Evolutionary conservation across 2,888 invertebrate species (phyloP).

Genomic region (Masnerella sp.): DNA sequence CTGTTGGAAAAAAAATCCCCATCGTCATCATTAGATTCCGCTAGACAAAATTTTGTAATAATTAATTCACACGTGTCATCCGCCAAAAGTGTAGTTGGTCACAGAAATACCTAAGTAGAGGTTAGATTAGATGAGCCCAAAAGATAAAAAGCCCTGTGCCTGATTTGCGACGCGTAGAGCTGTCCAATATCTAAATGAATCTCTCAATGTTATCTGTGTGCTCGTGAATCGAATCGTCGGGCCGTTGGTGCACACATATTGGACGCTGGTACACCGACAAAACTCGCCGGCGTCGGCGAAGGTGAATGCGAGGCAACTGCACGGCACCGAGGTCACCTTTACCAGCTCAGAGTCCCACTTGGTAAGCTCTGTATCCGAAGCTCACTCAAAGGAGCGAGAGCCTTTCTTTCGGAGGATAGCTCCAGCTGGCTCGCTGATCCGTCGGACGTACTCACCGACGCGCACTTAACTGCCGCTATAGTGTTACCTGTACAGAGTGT

Average conservation of each 20-base stretch:
- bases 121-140: constrained; percentile 37
- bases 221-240: constrained; percentile 67
- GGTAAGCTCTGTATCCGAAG: constrained; percentile 77
- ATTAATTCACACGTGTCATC: constrained; percentile 43
- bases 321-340: constrained; percentile 80
- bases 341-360: constrained; percentile 81
- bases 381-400: constrained; percentile 63
- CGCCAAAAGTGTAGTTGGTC: constrained; percentile 31
- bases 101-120: constrained; percentile 28
- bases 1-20: too few relatives aligned
- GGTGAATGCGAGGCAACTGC: constrained; percentile 74
- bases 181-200: constrained; percentile 57
- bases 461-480: constrained; percentile 67
- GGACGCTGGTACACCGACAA: constrained; percentile 64
- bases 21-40: too few relatives aligned
- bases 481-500: constrained; percentile 59
- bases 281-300: constrained; percentile 66
- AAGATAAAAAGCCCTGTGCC: constrained; percentile 22
- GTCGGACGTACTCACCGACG: constrained; percentile 68
- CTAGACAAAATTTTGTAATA: constrained; percentile 42
- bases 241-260: constrained; percentile 66
- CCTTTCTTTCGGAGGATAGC: constrained; percentile 65
- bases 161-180: constrained; percentile 42
- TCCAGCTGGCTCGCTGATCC: constrained; percentile 70
- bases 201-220: constrained; percentile 64